phyloP scores from a whole-genome alignment of 2,113 vertebrate genomes.

The Alligator sinensis region DNA sequence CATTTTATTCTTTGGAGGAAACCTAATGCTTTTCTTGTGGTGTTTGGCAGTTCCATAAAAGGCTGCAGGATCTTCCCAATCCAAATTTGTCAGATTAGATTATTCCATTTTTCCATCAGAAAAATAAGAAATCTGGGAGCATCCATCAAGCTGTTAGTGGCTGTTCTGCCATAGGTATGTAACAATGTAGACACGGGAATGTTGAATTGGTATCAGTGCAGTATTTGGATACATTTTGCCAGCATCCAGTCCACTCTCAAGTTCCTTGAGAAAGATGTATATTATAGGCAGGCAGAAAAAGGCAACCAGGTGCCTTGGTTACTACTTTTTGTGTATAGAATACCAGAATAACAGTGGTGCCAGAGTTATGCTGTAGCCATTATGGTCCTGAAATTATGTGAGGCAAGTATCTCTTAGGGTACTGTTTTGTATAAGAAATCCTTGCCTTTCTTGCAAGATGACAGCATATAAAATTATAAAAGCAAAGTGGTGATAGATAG shows the following conservation, averaged over 20 bases:
- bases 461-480: neutral
- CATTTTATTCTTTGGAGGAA: neutral
- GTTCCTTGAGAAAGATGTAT: neutral
- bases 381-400: no score
- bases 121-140: neutral
- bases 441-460: neutral
- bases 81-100: neutral
- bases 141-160: neutral
- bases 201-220: neutral
- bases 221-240: neutral
- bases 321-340: neutral
- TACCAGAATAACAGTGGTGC: no score
- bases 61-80: neutral
- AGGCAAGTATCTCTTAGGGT: no score
- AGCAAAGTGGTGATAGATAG: neutral
- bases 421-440: no score
- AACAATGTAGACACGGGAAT: neutral
- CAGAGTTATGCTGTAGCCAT: no score
- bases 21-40: neutral
- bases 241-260: neutral
- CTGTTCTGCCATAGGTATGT: neutral
- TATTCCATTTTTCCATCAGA: neutral
- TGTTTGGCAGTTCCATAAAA: neutral
- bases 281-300: neutral
- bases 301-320: neutral